A percentile compares a stretch with the other conserved stretches of the same genome.
Conservation (phyloP, 53 echinoderm and acorn worm genomes). For the Hippasteria phrygiana region DNA sequence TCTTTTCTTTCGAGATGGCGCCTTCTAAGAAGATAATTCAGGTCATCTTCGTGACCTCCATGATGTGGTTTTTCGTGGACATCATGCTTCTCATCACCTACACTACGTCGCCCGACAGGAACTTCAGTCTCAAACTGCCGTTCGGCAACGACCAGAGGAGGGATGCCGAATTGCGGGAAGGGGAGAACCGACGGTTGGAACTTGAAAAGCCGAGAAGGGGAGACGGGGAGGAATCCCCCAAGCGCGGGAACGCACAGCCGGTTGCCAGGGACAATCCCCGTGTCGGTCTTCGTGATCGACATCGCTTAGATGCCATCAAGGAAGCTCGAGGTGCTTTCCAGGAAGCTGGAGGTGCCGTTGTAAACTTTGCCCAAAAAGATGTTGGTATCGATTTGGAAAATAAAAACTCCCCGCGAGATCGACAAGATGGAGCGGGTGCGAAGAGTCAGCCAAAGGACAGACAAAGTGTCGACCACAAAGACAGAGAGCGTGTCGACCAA, state of each 20-base stretch:
- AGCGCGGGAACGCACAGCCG: background rate
- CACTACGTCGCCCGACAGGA: constrained; percentile 25
- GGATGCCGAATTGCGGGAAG: background rate
- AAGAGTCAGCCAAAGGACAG: background rate
- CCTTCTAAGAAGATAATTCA: constrained; percentile 67
- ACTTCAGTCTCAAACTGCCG: constrained; percentile 50
- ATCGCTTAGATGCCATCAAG: background rate
- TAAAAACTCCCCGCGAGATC: background rate
- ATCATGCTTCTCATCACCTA: constrained; percentile 63
- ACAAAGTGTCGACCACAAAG: background rate
- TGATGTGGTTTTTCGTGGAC: constrained; percentile 69
- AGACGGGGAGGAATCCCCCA: background rate
- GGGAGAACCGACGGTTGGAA: background rate
- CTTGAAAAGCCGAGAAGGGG: background rate
- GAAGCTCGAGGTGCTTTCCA: background rate
- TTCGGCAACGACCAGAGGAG: constrained; percentile 22
- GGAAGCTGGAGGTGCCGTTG: background rate
- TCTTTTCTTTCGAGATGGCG: constrained; percentile 39
- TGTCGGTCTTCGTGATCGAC: background rate
- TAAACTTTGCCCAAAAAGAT: background rate
- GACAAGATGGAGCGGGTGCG: background rate
- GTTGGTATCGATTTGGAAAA: background rate
- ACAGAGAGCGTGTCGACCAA: background rate
- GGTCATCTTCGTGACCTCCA: constrained; percentile 60
- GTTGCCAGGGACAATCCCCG: background rate